These are phyloP conservation scores for Toxotes jaculatrix DNA, from an alignment of 2,113 vertebrate genomes.

Conservation along the genomic window DNA sequence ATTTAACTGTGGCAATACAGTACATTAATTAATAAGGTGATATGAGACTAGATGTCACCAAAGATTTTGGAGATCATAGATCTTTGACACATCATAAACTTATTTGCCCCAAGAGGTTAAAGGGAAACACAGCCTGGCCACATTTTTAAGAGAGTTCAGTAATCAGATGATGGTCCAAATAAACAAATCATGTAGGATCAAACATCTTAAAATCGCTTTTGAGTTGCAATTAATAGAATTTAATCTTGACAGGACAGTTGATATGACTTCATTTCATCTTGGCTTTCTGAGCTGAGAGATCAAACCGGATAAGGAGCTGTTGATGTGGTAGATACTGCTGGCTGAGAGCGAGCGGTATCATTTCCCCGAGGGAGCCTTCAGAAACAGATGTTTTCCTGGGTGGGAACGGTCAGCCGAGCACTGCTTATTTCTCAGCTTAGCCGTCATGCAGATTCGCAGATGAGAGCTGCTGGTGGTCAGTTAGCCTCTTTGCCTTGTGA, in stretches of 20 bases:
- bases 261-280: conserved; percentile 18
- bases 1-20: background rate
- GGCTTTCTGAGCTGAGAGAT: background rate
- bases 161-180: background rate
- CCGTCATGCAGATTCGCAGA: conserved; percentile 2
- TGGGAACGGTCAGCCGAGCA: conserved; percentile 24
- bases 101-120: background rate
- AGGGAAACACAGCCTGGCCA: background rate
- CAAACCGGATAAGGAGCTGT: conserved; percentile 15
- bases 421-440: conserved; percentile 41
- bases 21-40: background rate
- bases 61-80: background rate
- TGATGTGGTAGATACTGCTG: conserved; percentile 28
- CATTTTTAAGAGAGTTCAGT: background rate
- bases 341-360: conserved; percentile 32
- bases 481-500: conserved; percentile 11
- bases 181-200: background rate
- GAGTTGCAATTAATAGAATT: conserved; percentile 5
- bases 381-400: conserved; percentile 42
- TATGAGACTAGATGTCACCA: background rate
- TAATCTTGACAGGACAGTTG: conserved; percentile 1
- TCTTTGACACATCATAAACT: background rate
- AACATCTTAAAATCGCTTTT: background rate
- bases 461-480: background rate
- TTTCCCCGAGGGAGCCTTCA: conserved; percentile 24